Evolutionary conservation across 2,113 vertebrate species (phyloP).

Genomic region (Leptocoma aspasia): DNA sequence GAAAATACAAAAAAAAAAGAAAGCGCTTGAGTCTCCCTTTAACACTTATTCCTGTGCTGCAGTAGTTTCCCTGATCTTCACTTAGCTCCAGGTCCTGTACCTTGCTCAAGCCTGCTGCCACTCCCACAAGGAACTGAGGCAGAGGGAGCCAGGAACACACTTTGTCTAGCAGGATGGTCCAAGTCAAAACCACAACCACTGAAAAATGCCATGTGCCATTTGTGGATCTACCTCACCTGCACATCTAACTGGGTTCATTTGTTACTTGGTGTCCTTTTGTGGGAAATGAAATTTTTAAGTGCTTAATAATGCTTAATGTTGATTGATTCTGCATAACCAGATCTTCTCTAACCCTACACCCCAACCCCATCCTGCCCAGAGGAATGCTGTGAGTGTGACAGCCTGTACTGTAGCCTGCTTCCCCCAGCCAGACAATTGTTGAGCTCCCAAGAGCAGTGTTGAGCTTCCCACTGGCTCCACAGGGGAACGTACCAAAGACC

Average conservation of each 20-base stretch:
- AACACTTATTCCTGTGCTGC: neutral
- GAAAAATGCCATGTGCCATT: neutral
- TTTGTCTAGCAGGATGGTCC: neutral
- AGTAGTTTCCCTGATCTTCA: neutral
- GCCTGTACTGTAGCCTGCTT: neutral
- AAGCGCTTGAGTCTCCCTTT: neutral
- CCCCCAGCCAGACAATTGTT: neutral
- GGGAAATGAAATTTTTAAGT: neutral
- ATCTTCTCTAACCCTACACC: neutral
- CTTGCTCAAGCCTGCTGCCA: neutral
- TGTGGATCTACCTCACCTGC: constrained; percentile 35
- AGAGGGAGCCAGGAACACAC: neutral
- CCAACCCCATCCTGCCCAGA: neutral
- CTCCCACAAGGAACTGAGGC: neutral
- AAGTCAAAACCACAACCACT: neutral
- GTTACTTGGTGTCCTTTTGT: neutral
- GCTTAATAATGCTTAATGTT: neutral
- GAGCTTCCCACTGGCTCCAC: neutral
- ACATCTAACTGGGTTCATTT: neutral
- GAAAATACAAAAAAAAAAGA: neutral
- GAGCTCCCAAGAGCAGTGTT: neutral
- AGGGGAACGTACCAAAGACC: neutral
- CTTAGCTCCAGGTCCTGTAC: neutral
- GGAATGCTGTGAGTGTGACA: neutral
- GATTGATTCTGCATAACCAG: neutral